Evolutionary conservation across 1,140 invertebrate genomes (phyloP).

Genomic region (Dreissena polymorpha): DNA sequence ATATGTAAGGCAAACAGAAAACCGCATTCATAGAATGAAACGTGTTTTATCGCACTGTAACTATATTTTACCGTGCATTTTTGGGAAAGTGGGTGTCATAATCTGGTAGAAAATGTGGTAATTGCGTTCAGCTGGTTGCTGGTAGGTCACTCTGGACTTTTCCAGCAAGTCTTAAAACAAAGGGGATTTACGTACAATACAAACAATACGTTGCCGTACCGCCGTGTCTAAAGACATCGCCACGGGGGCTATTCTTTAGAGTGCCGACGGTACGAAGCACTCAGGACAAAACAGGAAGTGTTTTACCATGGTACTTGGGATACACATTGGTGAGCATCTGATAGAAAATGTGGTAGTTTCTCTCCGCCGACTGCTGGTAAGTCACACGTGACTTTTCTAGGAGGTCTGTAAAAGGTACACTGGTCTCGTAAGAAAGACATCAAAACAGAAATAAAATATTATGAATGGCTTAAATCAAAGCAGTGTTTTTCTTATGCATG

Average conservation of each 20-base stretch:
- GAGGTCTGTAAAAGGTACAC: conserved; percentile 87
- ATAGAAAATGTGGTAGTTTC: conserved; percentile 99
- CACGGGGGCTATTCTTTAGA: neutral
- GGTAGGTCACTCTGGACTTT: conserved; percentile 99
- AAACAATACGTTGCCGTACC: neutral
- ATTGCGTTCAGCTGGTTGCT: conserved; percentile 96
- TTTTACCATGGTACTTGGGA: conserved; percentile 78
- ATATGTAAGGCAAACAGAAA: too few relatives aligned
- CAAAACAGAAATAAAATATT: too few relatives aligned
- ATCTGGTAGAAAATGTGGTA: conserved; percentile 99
- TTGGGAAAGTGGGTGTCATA: conserved; percentile 91
- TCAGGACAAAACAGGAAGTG: neutral
- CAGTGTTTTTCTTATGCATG: too few relatives aligned
- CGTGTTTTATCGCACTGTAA: neutral
- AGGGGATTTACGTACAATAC: too few relatives aligned
- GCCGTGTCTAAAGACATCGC: neutral
- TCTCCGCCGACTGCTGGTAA: conserved; percentile 96
- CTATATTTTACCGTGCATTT: conserved; percentile 79
- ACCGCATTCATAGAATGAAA: too few relatives aligned
- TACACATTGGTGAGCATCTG: conserved; percentile 98
- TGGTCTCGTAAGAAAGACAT: too few relatives aligned
- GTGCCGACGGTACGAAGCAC: neutral
- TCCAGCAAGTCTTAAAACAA: conserved; percentile 94
- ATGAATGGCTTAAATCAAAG: too few relatives aligned
- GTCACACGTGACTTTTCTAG: conserved; percentile 99